Conservation (phyloP, 2,888 invertebrate species). For the Ophion costatus region DNA sequence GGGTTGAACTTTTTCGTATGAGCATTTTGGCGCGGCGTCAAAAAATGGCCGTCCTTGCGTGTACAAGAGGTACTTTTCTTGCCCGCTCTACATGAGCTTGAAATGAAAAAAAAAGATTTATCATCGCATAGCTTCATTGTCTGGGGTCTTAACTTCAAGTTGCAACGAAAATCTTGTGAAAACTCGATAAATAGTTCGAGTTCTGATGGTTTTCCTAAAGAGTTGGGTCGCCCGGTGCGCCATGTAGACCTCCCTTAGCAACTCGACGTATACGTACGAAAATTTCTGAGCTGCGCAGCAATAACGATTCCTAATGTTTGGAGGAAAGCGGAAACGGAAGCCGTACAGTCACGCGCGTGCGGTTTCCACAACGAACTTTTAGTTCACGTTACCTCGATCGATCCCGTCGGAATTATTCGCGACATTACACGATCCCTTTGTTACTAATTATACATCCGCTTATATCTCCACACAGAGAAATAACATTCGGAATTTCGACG, state of each 20-base stretch:
- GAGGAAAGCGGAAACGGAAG: neutral
- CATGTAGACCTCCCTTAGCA: neutral
- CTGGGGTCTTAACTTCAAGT: neutral
- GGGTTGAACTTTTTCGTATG: no score
- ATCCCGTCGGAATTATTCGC: neutral
- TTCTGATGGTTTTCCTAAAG: neutral
- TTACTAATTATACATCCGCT: neutral
- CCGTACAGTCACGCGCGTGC: neutral
- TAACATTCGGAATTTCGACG: neutral
- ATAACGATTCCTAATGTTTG: neutral
- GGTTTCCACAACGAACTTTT: neutral
- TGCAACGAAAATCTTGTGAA: neutral
- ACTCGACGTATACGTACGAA: neutral
- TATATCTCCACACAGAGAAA: neutral
- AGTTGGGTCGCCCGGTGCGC: neutral
- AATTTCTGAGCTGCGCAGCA: neutral
- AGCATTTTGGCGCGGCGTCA: no score
- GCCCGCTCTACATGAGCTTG: neutral
- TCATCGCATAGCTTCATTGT: neutral
- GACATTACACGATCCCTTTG: neutral
- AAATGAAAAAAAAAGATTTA: neutral
- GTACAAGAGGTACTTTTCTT: no score
- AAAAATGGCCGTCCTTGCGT: no score
- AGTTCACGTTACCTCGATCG: neutral
- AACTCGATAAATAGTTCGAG: neutral